phyloP scores from a whole-genome alignment of 2,797 vertebrate genomes.

The Sciurus vulgaris region DNA sequence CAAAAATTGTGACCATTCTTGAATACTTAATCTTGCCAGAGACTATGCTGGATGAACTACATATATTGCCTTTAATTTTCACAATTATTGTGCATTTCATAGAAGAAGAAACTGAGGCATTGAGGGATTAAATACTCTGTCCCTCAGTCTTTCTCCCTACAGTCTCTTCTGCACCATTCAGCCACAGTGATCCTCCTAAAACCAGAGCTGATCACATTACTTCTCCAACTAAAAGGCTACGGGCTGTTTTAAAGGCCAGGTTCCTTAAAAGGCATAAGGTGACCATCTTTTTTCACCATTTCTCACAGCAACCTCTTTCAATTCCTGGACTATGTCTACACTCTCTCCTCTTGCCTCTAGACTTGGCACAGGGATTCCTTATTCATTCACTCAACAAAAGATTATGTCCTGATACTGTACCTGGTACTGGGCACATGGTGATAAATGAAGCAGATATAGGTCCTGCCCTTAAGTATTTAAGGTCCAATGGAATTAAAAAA shows the following conservation, averaged over 20 bases:
- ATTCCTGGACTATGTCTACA: background rate
- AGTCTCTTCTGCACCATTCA: background rate
- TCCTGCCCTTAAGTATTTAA: background rate
- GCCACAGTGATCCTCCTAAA: background rate
- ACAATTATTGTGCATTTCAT: slow-evolving; percentile 22
- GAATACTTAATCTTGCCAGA: slow-evolving; percentile 40
- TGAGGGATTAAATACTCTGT: background rate
- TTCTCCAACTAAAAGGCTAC: background rate
- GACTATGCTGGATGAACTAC: background rate
- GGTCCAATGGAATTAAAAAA: slow-evolving; percentile 11
- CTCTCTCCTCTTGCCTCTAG: background rate
- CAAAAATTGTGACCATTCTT: background rate
- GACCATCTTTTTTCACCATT: background rate
- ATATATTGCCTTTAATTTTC: slow-evolving; percentile 2
- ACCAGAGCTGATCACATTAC: background rate
- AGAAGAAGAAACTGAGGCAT: background rate
- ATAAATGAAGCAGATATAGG: background rate
- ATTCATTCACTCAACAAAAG: background rate
- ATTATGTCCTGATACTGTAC: background rate
- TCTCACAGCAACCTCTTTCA: background rate
- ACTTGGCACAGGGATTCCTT: background rate
- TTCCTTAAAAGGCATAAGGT: background rate
- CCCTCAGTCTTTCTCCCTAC: background rate
- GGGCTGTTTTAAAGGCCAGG: background rate
- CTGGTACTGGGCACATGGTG: background rate